Conservation (phyloP, 2,888 invertebrate species). For the Resseliella maxima region DNA sequence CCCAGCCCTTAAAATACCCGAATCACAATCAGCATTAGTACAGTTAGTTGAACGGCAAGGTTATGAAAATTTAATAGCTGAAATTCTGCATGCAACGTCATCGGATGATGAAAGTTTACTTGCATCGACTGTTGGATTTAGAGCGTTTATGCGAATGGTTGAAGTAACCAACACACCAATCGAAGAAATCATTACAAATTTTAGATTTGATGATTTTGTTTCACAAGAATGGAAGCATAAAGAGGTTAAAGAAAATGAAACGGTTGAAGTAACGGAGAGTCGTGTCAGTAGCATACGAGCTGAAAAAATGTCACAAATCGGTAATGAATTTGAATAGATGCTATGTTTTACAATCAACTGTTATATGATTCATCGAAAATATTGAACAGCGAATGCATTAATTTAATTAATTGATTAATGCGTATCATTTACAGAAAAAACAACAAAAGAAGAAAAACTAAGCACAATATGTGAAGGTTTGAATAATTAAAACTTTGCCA, state of each 20-base stretch:
- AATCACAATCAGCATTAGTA: slow-evolving; percentile 86
- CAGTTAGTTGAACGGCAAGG: slow-evolving; percentile 87
- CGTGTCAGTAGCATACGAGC: slow-evolving; percentile 51
- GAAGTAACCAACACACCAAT: slow-evolving; percentile 83
- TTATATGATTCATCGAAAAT: neutral
- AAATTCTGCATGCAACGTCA: slow-evolving; percentile 84
- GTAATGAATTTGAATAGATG: slow-evolving; percentile 33
- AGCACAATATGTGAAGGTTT: slow-evolving; percentile 63
- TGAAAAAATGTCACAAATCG: slow-evolving; percentile 3
- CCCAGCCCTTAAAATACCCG: slow-evolving; percentile 81
- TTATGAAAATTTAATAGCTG: slow-evolving; percentile 82
- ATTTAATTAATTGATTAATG: neutral
- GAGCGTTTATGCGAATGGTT: slow-evolving; percentile 87
- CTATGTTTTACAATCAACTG: neutral
- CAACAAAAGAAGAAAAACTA: slow-evolving; percentile 60
- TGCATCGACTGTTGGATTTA: slow-evolving; percentile 84
- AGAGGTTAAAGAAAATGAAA: slow-evolving; percentile 64
- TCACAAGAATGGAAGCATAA: slow-evolving; percentile 81
- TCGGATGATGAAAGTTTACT: slow-evolving; percentile 78
- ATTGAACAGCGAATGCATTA: neutral
- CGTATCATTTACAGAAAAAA: slow-evolving; percentile 59
- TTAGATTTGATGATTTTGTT: slow-evolving; percentile 85
- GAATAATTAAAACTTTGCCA: slow-evolving; percentile 59
- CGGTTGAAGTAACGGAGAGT: slow-evolving; percentile 11
- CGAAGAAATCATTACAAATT: slow-evolving; percentile 85